Base-by-base conservation (phyloP, 2,797 vertebrate species). In the Clarias fuscus region DNA sequence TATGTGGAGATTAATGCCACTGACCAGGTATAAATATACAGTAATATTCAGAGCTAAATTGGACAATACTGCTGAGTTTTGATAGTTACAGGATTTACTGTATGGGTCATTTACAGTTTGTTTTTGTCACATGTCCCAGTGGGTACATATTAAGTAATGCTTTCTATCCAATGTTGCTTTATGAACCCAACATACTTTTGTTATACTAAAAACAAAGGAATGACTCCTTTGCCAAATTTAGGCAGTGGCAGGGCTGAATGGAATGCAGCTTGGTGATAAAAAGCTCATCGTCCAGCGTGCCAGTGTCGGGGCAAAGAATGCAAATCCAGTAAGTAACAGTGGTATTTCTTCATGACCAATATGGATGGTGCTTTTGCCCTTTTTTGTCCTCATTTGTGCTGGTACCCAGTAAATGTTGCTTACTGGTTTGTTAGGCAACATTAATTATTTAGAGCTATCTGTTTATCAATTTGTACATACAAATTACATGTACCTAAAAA, bases 251-350 rank as follows among this genome's bases (percentile, higher is more conserved):
- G 95, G 95, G 13, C 93, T 96, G 90, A 95, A 96, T 78, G 95
- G 95, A 88, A 96, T 96, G 95, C 95, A 96, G 86, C 93, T 96
- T 71, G 95, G 95, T 0, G 95, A 96, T 92, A 96, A 96, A 87
- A 96, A 95, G 90, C 95, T 96, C 83, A 95, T 96, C 24, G 95
- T 96, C 83, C 95, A 96, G 86, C 91, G 95, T 85, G 95, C 95
- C 5, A 96, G 95, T 1, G 95, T 96, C 73, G 95, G 95, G 20
- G 95, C 95, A 70, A 96, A 96, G 89, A 95, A 94, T 40, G 88
- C 93, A 81, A 95, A 94, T 86, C 92, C 93, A 88, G 95, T 95
- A 91, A 94, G 94, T 92, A 33, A 5, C 17, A 82, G 13, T 85
- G 59, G 65, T 10, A 18, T 14, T 5, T 71, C 7, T 65, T 48